phyloP scores from a whole-genome alignment of 2,113 vertebrate species.

The Callipepla squamata region DNA sequence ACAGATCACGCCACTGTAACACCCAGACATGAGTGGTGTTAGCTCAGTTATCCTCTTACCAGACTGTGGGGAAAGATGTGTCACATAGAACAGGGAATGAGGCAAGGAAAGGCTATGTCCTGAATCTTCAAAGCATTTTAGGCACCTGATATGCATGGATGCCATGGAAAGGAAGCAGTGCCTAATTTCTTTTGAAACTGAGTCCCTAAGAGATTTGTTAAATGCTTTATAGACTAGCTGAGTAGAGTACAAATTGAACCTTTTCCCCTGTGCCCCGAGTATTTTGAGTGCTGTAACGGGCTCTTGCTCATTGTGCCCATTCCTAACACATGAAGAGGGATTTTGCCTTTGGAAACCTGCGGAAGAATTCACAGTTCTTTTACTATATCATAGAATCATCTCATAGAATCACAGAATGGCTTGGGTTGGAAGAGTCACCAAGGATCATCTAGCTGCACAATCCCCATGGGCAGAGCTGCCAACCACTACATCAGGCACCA shows the following conservation, averaged over 20 bases:
- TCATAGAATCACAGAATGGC: too few species aligned
- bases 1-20: neutral
- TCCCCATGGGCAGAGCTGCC: too few species aligned
- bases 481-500: too few species aligned
- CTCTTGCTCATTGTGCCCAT: neutral
- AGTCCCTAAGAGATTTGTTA: neutral
- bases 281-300: neutral
- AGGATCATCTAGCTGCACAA: too few species aligned
- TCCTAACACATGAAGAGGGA: neutral
- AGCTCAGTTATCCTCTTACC: neutral
- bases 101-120: neutral
- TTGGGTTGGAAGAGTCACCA: too few species aligned
- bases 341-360: neutral
- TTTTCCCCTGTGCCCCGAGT: neutral
- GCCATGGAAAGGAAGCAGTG: neutral
- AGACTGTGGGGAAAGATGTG: neutral
- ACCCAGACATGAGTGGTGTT: neutral
- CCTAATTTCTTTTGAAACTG: neutral
- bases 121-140: neutral
- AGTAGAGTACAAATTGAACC: neutral
- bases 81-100: neutral
- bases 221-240: neutral
- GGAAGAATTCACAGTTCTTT: neutral
- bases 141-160: neutral
- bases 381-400: neutral